Evolutionary conservation across 2,888 invertebrate species (phyloP), one percentile per base, ranked within the genome.

Genomic region (Caenorhabditis panamensis): DNA sequence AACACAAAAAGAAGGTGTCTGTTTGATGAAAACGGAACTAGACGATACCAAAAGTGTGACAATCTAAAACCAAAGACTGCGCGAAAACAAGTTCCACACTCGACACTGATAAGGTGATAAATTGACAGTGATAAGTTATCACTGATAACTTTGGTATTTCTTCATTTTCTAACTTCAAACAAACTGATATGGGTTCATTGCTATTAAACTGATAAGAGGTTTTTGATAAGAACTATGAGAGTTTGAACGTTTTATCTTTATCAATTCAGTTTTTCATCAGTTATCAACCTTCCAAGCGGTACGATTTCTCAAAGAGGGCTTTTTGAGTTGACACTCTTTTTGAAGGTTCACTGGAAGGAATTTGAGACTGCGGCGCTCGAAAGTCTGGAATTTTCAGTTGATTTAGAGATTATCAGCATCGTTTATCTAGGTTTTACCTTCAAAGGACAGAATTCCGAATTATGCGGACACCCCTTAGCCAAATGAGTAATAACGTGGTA

Each of bases 401-500:
- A 31, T 31, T 6, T 6, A 31, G 31, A 4, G 4, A 4, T 31
- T 31, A 31, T 31, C 31, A 31, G 31, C 9, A n/a, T n/a, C n/a
- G n/a, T n/a, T n/a, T n/a, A n/a, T 9, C 31, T 31, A 31, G 31
- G 31, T 4, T 31, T 31, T 28, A 85, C 85, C 78, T 82, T 83
- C 68, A 87, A 58, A 2, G 85, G 75, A 44, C 87, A 87, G 66
- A 84, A 87, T 47, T 87, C 87, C 18, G 77, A 72, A 36, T 85
- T 79, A 24, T 67, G 56, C 0, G 87, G 88, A 41, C 87, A 88
- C 36, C 88, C 88, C 41, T 87, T 85, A 11, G 85, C 87, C 11
- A 88, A 64, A 69, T 85, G 84, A 1, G 88, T 88, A 64, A 88
- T 86, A 9, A 83, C 82, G 61, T 87, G 86, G 64, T 87, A 88